Base-by-base conservation (phyloP, 2,888 invertebrate genomes). In the Lasioglossum zephyrum region DNA sequence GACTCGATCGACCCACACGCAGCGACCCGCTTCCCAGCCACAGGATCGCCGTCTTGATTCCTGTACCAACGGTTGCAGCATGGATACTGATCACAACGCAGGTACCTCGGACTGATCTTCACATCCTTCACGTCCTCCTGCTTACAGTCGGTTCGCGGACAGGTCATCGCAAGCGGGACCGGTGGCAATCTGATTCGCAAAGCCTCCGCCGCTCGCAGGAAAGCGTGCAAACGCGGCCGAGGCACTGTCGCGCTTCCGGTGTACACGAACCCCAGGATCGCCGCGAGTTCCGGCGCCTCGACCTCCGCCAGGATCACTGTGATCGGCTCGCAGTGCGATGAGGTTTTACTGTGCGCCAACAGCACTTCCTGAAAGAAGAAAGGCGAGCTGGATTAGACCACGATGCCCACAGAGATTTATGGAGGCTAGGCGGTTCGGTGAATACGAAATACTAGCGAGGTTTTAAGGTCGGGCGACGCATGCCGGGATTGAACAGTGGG, bases 221-320 rank as follows among this genome's bases (percentile, higher is more conserved):
- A 97, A 73, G 96, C 96, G 76, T 96, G 94, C 39, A 97, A 91
- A 84, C 96, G 96, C n/a, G 96, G 95, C 63, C 96, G 96, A n/a
- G 96, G 96, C 47, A 97, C 95, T 5, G 96, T 94, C 0, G 96
- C 96, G 93, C 96, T 96, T 79, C 97, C 97, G 66, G 97, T 97
- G 93, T 97, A 97, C 86, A 97, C 96, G 92, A 97, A 97, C 91
- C 97, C 96, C 66, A 97, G 95, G 13, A 97, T 96, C 22, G 96
- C 96, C 0, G 96, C 96, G 95, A 97, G 96, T 86, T 96, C 96
- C 81, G 96, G 96, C 79, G 96, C 95, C 90, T 96, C 96, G 83
- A 97, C 96, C 91, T 97, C 97, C 41, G 97, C 97, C 77, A 97
- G 95, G 85, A 97, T 96, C 75, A 97, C 96, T 73, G 96, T 96